Base-by-base conservation (phyloP, 2,888 invertebrate genomes). In the Venustoraphidia nigricollis region DNA sequence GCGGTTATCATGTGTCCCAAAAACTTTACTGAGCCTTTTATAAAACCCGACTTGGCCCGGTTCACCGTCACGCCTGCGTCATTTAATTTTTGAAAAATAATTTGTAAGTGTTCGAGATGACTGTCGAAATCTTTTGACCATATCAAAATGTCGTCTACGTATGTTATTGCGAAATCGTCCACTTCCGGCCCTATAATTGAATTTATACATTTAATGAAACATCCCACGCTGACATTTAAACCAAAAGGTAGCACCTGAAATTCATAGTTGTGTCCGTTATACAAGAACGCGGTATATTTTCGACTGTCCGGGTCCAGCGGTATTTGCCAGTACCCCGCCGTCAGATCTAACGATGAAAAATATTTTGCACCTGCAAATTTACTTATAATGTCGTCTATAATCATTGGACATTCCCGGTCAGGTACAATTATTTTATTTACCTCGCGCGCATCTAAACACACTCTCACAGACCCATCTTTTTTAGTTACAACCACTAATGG, bases 391-490 rank as follows among this genome's bases (percentile, higher is more conserved):
- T 45, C 13, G 10, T 41, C 38, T 10, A 34, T 17, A 5, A 27
- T 27, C 27, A 27, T 27, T 6, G 27, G 27, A 27, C 3, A 27
- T 27, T 27, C 27, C 1, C 27, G 27, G 27, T 27, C 27, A 3
- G 27, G 27, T 27, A 27, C 27, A 27, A 27, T 27, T 27, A 27
- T 10, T 9, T 13, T 10, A 17, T 51, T 49, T 36, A 49, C 27
- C 6, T 27, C 9, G 11, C 51, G 8, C n/a, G 45, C 51, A 39
- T 49, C 46, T 13, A 49, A 13, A 39, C 48, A 45, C n/a, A 51
- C 8, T 1, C 44, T 11, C 4, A 49, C 41, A n/a, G 41, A 11
- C 8, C 49, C 49, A 17, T 49, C 38, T 11, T 49, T 49, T 17
- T 51, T 51, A 8, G 17, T 8, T 2, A 51, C 46, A 5, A 44